Percentiles rank a stretch among this genome's conserved stretches.
Conservation (phyloP, 2,113 vertebrate genomes). For the Austrofundulus limnaeus region DNA sequence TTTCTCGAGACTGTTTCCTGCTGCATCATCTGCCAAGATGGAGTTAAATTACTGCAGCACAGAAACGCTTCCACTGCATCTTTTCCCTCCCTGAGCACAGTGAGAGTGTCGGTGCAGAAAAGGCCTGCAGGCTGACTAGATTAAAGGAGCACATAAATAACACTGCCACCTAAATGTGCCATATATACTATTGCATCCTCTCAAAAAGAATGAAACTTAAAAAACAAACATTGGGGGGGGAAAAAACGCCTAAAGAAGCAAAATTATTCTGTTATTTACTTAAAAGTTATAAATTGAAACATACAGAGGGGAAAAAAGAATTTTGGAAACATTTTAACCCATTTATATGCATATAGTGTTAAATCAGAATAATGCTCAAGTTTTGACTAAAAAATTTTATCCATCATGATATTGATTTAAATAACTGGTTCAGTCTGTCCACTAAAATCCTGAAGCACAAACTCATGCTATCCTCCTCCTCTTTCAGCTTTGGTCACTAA, state of each 20-base stretch:
- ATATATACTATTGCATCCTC: slow-evolving; percentile 4
- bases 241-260: neutral
- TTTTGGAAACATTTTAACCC: too few species aligned
- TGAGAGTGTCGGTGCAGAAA: slow-evolving; percentile 28
- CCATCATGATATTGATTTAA: too few species aligned
- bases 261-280: too few species aligned
- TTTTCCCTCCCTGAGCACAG: slow-evolving; percentile 23
- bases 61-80: slow-evolving; percentile 29
- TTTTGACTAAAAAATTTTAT: too few species aligned
- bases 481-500: slow-evolving; percentile 14
- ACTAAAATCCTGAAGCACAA: slow-evolving; percentile 27
- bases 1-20: slow-evolving; percentile 2
- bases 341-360: too few species aligned
- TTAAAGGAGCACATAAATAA: slow-evolving; percentile 14
- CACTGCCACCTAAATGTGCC: slow-evolving; percentile 8
- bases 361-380: too few species aligned
- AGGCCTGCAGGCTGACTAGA: slow-evolving; percentile 13
- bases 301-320: neutral
- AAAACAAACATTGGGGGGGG: neutral
- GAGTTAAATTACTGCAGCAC: slow-evolving; percentile 47
- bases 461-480: neutral
- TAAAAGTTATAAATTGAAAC: neutral
- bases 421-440: neutral
- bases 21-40: slow-evolving; percentile 28
- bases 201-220: neutral